Conservation (phyloP, 1,140 invertebrate genomes). For the Armadillidium nasatum region DNA sequence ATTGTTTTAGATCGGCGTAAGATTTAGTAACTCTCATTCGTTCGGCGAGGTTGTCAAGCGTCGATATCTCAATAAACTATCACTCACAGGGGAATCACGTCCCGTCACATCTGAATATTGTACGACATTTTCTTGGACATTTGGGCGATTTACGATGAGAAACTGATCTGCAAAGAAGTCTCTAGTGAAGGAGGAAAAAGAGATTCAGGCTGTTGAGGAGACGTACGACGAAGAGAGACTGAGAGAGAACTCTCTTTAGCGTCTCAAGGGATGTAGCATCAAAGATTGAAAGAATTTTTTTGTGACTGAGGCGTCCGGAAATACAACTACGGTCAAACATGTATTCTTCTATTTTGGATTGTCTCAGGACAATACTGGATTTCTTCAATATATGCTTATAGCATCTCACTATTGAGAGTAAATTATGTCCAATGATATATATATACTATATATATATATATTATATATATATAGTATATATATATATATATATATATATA, state of each 20-base stretch:
- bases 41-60: not conserved
- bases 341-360: not conserved
- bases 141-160: not conserved
- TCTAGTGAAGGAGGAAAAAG: not conserved
- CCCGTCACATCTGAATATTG: constrained; percentile 11
- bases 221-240: not conserved
- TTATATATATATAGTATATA: too few species aligned
- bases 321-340: not conserved
- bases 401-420: too few species aligned
- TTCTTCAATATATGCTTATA: too few species aligned
- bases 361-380: not conserved
- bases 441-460: too few species aligned
- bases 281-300: not conserved
- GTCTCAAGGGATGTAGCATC: not conserved
- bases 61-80: constrained; percentile 4
- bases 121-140: constrained; percentile 6
- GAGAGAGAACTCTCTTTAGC: not conserved
- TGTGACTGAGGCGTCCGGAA: not conserved
- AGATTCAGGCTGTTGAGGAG: not conserved
- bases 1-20: not conserved
- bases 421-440: too few species aligned
- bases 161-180: not conserved
- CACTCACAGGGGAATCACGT: not conserved
- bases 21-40: not conserved
- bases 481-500: too few species aligned